Base-by-base conservation (phyloP, 2,888 invertebrate genomes). In the Sphaerophoria taeniata region DNA sequence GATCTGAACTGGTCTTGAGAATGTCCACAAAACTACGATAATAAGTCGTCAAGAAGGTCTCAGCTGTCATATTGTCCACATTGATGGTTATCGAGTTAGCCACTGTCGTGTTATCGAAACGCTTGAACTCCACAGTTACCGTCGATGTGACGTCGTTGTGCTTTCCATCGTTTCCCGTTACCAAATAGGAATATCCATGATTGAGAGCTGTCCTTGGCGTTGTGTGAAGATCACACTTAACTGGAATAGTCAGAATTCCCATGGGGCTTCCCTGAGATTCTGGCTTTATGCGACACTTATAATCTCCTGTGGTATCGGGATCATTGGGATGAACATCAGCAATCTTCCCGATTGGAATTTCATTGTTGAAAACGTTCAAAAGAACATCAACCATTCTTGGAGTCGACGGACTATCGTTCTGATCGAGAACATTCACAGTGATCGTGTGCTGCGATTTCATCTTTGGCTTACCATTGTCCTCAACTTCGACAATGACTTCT, bases 321-420 rank as follows among this genome's bases (percentile, higher is more conserved):
- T 99, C 99, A 89, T 97, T 96, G 0, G 99, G 99, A 92, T 96
- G 96, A 0, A 98, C 96, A 91, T 98, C 95, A 6, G 98, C 98
- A 87, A 99, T 95, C 92, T 96, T 96, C n/a, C 96, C 96, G 31
- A 94, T 90, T 0, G 97, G 96, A 88, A 96, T 94, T 83, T 94
- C 93, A 72, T 95, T 95, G 89, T 97, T 96, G 89, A 96, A 96
- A 0, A 96, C 94, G 89, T 96, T 95, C 2, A 97, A 95, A 65
- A 96, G 92, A 24, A 97, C 94, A 89, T 96, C 96, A 0, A 96
- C 96, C 9, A 96, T 96, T 89, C 98, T 94, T 24, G 97, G 94
- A 2, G 95, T 94, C 0, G 97, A 98, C 14, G 98, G 97, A 90
- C 96, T 97, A 89, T 98, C 98, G 91, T 98, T 98, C 91, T 96